These are phyloP conservation scores for Augiades crinisus DNA, from an alignment of 2,888 invertebrate genomes.

Conservation along the genomic window DNA sequence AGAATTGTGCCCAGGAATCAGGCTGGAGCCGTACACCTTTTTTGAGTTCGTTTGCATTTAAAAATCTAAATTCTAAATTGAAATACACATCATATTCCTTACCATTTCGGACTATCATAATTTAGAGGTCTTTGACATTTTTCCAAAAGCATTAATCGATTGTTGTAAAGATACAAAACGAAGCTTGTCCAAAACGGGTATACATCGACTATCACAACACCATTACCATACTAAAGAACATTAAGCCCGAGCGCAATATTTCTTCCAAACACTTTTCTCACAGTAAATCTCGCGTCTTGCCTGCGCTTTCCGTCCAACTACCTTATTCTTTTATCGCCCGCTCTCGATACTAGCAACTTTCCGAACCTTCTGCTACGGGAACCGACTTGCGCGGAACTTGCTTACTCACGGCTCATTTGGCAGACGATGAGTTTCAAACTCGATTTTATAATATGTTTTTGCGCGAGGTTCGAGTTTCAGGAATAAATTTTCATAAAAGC, in stretches of 20 bases:
- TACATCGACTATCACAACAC: too few species aligned
- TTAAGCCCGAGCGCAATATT: slow-evolving; percentile 2
- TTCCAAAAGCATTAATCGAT: too few species aligned
- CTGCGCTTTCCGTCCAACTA: slow-evolving; percentile 17
- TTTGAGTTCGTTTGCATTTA: too few species aligned
- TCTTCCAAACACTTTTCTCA: slow-evolving; percentile 2
- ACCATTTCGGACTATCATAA: too few species aligned
- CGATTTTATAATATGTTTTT: neutral
- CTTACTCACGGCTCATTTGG: slow-evolving; percentile 47
- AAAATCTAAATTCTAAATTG: too few species aligned
- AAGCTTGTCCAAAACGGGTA: too few species aligned
- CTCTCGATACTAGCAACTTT: slow-evolving; percentile 37
- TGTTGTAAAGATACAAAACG: too few species aligned
- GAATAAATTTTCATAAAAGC: too few species aligned
- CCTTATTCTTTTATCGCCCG: slow-evolving; percentile 36
- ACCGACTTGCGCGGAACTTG: slow-evolving; percentile 45
- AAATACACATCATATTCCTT: too few species aligned
- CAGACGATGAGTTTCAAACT: slow-evolving; percentile 12
- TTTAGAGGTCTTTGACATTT: neutral
- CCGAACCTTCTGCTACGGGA: slow-evolving; percentile 38
- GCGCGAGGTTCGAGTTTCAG: neutral
- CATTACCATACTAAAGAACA: neutral
- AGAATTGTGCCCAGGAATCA: too few species aligned
- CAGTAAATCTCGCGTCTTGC: slow-evolving; percentile 4
- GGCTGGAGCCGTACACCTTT: too few species aligned